phyloP scores from a whole-genome alignment of 2,113 vertebrate genomes.

The Oreochromis aureus region DNA sequence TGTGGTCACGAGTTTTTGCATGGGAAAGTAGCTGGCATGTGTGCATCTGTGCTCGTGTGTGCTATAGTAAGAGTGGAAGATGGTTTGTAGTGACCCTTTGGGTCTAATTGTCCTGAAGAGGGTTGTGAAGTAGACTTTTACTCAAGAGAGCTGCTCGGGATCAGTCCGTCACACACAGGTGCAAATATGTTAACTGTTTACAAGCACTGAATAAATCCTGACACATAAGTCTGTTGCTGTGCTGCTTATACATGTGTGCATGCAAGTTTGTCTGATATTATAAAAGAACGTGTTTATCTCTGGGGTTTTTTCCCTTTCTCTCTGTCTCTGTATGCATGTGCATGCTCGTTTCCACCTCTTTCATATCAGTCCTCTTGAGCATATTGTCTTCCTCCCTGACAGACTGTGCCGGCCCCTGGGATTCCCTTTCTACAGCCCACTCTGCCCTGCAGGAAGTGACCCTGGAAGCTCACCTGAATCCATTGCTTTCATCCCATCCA shows the following conservation, averaged over 20 bases:
- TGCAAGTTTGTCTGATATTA: not conserved
- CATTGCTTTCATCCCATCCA: constrained; percentile 91
- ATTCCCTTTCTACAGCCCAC: constrained; percentile 89
- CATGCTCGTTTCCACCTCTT: constrained; percentile 24
- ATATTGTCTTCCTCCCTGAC: constrained; percentile 47
- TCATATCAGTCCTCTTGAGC: not conserved
- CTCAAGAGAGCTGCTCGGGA: constrained; percentile 3
- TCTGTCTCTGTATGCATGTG: constrained; percentile 22
- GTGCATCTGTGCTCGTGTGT: not conserved
- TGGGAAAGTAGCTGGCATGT: not conserved
- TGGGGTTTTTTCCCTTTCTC: not conserved
- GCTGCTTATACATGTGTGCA: constrained; percentile 12
- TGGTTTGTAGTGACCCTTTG: constrained; percentile 16
- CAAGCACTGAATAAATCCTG: not conserved
- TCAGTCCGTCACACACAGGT: constrained; percentile 2
- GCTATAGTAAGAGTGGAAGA: not conserved
- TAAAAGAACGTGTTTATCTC: not conserved
- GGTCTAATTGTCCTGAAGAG: constrained; percentile 10
- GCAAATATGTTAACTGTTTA: not conserved
- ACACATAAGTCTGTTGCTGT: not conserved
- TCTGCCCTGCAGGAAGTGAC: constrained; percentile 97
- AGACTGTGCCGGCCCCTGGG: constrained; percentile 94
- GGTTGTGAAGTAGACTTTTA: constrained; percentile 11
- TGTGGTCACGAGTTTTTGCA: not conserved
- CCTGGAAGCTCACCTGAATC: constrained; percentile 81